These are phyloP conservation scores for Solea solea DNA, from an alignment of 2,113 vertebrate genomes.

Conservation along the genomic window DNA sequence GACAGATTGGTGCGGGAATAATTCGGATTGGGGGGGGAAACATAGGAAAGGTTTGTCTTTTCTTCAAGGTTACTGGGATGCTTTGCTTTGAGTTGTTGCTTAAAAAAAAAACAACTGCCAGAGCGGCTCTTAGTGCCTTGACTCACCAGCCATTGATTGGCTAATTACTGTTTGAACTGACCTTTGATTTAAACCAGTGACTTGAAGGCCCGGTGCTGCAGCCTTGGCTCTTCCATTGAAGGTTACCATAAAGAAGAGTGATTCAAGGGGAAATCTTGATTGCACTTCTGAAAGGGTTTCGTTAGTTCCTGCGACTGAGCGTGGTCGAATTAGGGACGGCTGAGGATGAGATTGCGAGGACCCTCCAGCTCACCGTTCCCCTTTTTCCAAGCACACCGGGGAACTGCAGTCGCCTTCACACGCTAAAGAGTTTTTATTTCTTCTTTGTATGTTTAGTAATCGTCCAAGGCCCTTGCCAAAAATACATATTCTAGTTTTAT, in stretches of 20 bases:
- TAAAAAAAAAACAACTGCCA: conserved; percentile 2
- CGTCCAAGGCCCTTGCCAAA: no score
- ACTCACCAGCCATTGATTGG: not conserved
- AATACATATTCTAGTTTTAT: no score
- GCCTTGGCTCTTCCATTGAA: not conserved
- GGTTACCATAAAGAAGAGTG: not conserved
- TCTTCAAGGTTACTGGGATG: not conserved
- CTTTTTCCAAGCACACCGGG: no score
- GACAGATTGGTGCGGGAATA: not conserved
- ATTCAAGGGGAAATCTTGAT: conserved; percentile 16
- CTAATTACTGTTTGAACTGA: conserved; percentile 17
- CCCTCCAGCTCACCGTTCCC: no score
- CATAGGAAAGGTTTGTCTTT: not conserved
- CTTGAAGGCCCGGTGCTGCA: not conserved
- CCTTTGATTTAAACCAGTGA: conserved; percentile 8
- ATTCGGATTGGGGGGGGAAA: not conserved
- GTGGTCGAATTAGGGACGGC: not conserved
- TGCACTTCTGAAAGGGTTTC: conserved; percentile 11
- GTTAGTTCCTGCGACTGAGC: conserved; percentile 8
- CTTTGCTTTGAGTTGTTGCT: not conserved
- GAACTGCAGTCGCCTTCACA: no score
- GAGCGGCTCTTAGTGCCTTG: not conserved
- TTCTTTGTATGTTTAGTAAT: no score
- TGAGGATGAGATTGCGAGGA: no score
- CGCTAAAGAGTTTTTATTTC: no score